A percentile compares a stretch with the other conserved stretches of the same genome.
These are phyloP conservation scores for Aphidius colemani DNA, from an alignment of 2,888 invertebrate genomes.

Conservation along the genomic window DNA sequence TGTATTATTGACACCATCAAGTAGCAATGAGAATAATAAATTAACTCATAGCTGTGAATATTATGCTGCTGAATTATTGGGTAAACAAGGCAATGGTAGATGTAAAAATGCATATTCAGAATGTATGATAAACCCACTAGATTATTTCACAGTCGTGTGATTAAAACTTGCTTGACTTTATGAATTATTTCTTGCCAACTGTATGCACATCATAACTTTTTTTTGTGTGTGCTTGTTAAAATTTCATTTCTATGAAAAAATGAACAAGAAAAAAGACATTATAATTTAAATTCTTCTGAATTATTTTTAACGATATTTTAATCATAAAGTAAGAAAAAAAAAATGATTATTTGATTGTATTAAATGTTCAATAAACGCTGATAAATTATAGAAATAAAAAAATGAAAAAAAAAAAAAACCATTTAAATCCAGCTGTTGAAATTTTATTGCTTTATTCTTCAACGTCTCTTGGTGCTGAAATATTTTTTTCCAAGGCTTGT, in stretches of 20 bases:
- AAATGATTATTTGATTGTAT: background rate
- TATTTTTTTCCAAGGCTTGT: conserved; percentile 16
- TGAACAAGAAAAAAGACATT: background rate
- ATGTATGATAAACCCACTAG: conserved; percentile 65
- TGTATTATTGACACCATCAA: conserved; percentile 75
- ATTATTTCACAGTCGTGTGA: conserved; percentile 61
- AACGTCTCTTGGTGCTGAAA: conserved; percentile 7
- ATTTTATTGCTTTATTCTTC: conserved; percentile 1
- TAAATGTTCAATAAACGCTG: background rate
- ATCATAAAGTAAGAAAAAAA: background rate
- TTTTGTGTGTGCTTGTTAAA: too few relatives aligned
- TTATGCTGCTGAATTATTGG: conserved; percentile 67
- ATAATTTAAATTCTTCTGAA: conserved; percentile 7
- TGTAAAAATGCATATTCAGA: conserved; percentile 66
- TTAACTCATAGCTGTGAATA: conserved; percentile 73
- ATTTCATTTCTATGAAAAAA: background rate
- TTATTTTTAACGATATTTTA: background rate
- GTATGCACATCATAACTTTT: background rate
- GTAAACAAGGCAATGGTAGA: conserved; percentile 42
- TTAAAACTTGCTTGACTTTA: background rate
- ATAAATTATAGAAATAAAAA: too few relatives aligned
- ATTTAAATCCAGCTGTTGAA: background rate
- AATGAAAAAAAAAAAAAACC: too few relatives aligned
- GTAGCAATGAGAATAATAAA: conserved; percentile 67
- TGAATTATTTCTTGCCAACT: conserved; percentile 6